phyloP scores from a whole-genome alignment of 2,113 vertebrate genomes.

The Lates calcarifer region DNA sequence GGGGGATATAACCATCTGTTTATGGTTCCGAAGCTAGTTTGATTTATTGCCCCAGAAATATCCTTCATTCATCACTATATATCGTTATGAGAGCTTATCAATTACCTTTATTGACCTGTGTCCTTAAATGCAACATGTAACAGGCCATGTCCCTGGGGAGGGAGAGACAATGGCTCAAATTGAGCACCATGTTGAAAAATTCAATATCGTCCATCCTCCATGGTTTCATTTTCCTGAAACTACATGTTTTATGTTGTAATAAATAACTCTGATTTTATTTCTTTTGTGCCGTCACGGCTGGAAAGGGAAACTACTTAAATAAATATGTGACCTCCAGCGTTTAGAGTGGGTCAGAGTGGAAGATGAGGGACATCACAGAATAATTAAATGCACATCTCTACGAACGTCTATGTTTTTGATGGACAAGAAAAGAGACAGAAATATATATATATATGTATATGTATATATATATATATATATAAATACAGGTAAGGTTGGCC shows the following conservation, averaged over 20 bases:
- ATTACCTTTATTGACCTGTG: slow-evolving; percentile 77
- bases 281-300: slow-evolving; percentile 26
- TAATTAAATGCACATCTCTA: slow-evolving; percentile 30
- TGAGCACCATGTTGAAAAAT: slow-evolving; percentile 61
- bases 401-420: slow-evolving; percentile 4
- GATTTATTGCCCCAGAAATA: slow-evolving; percentile 59
- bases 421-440: slow-evolving; percentile 21
- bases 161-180: slow-evolving; percentile 51
- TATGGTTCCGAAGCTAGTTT: slow-evolving; percentile 43
- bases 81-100: slow-evolving; percentile 76
- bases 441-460: too few relatives aligned
- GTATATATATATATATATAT: too few relatives aligned
- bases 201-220: slow-evolving; percentile 61
- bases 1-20: slow-evolving; percentile 29
- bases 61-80: slow-evolving; percentile 75
- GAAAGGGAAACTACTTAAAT: slow-evolving; percentile 61
- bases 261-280: slow-evolving; percentile 71
- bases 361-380: slow-evolving; percentile 24
- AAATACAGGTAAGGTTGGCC: slow-evolving; percentile 18
- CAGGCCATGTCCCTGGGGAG: slow-evolving; percentile 39
- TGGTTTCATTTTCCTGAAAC: slow-evolving; percentile 72
- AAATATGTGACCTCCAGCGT: slow-evolving; percentile 63
- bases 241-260: slow-evolving; percentile 69
- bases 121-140: slow-evolving; percentile 68
- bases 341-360: slow-evolving; percentile 39